Percentiles rank a stretch among this genome's conserved stretches.
These are phyloP conservation scores for Chaetorhynchus papuensis DNA, from an alignment of 2,113 vertebrate species.

Conservation along the genomic window DNA sequence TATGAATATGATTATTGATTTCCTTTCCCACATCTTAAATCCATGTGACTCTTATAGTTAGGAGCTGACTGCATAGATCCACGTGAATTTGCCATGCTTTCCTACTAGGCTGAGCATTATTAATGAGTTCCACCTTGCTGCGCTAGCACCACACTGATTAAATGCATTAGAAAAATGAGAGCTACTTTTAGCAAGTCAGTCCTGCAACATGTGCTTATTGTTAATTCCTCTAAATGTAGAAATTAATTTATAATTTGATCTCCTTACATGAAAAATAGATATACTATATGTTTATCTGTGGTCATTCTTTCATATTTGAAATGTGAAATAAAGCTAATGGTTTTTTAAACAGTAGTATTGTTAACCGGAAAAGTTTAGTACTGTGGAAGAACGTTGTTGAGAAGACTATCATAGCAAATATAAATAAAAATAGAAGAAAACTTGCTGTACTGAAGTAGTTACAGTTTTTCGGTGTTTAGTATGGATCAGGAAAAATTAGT, in stretches of 20 bases:
- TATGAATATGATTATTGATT: background rate
- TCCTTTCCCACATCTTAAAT: background rate
- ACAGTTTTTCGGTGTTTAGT: background rate
- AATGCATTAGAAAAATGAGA: constrained; percentile 8
- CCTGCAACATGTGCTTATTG: background rate
- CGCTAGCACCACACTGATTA: background rate
- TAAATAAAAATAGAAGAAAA: background rate
- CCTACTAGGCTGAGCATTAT: constrained; percentile 4
- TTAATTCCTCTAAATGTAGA: background rate
- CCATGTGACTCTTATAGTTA: constrained; percentile 22
- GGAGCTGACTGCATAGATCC: background rate
- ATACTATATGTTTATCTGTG: background rate
- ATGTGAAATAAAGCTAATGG: background rate
- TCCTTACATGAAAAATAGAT: background rate
- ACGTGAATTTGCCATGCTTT: constrained; percentile 41
- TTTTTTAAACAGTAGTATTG: background rate
- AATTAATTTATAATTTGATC: background rate
- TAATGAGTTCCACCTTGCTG: constrained; percentile 32
- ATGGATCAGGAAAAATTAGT: background rate
- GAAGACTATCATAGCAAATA: background rate
- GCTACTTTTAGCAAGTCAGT: background rate
- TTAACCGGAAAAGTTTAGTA: background rate
- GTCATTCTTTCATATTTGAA: background rate
- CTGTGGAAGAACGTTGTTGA: background rate
- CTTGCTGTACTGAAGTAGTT: background rate